Base-by-base conservation (phyloP, 2,113 vertebrate genomes). In the Pagrus major region DNA sequence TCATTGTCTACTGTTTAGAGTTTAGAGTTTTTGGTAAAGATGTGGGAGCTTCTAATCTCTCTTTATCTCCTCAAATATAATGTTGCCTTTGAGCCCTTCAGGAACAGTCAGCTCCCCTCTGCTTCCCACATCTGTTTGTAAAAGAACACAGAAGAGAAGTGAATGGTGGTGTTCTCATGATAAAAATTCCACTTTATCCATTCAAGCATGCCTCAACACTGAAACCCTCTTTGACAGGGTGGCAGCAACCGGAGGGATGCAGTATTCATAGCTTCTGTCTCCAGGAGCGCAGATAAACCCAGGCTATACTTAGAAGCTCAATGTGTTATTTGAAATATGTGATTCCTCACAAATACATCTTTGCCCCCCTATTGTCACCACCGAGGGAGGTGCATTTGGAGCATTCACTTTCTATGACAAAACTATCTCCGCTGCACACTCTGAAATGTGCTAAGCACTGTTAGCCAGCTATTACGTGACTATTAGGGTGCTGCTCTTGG, bases 251-350 rank as follows among this genome's bases (percentile, higher is more conserved):
- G 61, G 61, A 86, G 74, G 63, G 86, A 94, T 93, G 88, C 89
- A 94, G 90, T 93, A 93, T 93, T 93, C 86, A 92, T 94, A 78
- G 52, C 69, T 80, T 76, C 85, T 87, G 79, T 93, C 91, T 92
- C 89, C 63, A 81, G 87, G 83, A 89, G 88, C 35, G 35, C 82
- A 82, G 85, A 91, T 91, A 87, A 92, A 91, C 76, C 75, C 8
- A 29, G 35, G 80, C 89, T 93, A 92, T 91, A 92, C 91, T 92
- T 90, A 89, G 91, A 92, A 84, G 80, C 86, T 76, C 52, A 80
- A 86, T 71, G 90, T 80, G 88, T 77, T 85, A 93, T 89, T 87
- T 88, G 66, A 88, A 88, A 86, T 83, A 78, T 89, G 82, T 70
- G 86, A 86, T 83, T 86, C 75, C 46, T 85, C 71, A 84, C 86